Evolutionary conservation across 2,888 invertebrate species (phyloP).

Genomic region (Agrilus biguttatus): DNA sequence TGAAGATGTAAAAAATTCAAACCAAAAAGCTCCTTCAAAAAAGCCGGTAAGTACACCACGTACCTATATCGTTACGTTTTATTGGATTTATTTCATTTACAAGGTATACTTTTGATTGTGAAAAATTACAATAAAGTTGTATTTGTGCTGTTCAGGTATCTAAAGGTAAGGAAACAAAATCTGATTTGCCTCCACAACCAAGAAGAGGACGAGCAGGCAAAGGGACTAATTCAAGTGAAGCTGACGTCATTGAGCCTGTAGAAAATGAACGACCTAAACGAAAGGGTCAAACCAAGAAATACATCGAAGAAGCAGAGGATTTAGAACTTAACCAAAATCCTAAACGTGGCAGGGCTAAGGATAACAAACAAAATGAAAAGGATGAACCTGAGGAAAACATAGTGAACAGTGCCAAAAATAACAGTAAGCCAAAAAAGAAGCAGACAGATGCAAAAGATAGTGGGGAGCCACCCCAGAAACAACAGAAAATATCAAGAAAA

Average conservation of each 20-base stretch:
- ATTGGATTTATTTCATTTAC: no score
- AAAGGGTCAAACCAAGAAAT: neutral
- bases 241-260: slow-evolving; percentile 5
- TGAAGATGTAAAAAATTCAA: slow-evolving; percentile 22
- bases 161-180: slow-evolving; percentile 10
- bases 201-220: slow-evolving; percentile 13
- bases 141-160: slow-evolving; percentile 8
- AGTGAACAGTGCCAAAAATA: slow-evolving; percentile 1
- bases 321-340: slow-evolving; percentile 3
- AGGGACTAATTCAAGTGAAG: slow-evolving; percentile 6
- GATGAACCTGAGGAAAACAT: slow-evolving; percentile 5
- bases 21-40: neutral
- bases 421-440: slow-evolving; percentile 16
- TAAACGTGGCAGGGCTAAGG: slow-evolving; percentile 6
- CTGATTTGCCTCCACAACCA: slow-evolving; percentile 15
- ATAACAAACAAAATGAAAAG: slow-evolving; percentile 8
- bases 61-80: no score
- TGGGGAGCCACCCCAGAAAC: slow-evolving; percentile 18
- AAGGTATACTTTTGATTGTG: no score
- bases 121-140: no score
- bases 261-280: slow-evolving; percentile 5
- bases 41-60: neutral
- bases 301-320: no score
- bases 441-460: slow-evolving; percentile 17
- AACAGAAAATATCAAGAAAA: slow-evolving; percentile 1